These are phyloP conservation scores for Myodes glareolus DNA, from an alignment of 2,113 vertebrate species.

Conservation along the genomic window DNA sequence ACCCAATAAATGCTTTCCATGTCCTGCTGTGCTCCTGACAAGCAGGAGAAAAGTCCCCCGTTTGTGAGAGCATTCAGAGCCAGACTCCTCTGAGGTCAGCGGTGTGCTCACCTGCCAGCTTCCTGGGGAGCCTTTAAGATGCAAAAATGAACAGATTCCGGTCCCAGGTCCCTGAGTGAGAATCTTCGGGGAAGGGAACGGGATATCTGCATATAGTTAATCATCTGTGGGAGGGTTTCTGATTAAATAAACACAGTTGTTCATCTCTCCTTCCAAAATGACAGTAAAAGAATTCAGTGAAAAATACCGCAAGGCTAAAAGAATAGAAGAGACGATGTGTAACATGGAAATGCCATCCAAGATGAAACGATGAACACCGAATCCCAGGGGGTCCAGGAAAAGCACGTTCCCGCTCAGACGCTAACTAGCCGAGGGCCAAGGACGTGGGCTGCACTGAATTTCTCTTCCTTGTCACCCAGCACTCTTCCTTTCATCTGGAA, in stretches of 20 bases:
- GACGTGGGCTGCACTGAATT: background rate
- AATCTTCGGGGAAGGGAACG: background rate
- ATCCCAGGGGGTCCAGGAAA: background rate
- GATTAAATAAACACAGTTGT: conserved; percentile 36
- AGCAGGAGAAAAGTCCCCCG: background rate
- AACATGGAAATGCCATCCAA: background rate
- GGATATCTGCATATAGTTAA: background rate
- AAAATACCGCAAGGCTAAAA: conserved; percentile 41
- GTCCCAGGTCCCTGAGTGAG: background rate
- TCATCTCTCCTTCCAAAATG: conserved; percentile 51
- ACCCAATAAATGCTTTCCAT: background rate
- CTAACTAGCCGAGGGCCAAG: background rate
- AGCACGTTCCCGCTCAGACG: background rate
- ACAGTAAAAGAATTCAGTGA: conserved; percentile 55
- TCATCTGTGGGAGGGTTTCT: background rate
- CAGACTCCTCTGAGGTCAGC: background rate
- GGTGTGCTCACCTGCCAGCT: background rate
- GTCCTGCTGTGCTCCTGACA: background rate
- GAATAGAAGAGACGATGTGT: background rate
- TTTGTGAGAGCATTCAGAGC: background rate
- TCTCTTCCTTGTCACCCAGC: background rate
- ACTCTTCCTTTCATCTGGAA: background rate
- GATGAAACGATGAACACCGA: background rate
- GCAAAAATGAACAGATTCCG: background rate
- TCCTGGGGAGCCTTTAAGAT: background rate